These are phyloP conservation scores for Chloroceryle inda DNA, from an alignment of 2,797 vertebrate genomes.

Conservation along the genomic window DNA sequence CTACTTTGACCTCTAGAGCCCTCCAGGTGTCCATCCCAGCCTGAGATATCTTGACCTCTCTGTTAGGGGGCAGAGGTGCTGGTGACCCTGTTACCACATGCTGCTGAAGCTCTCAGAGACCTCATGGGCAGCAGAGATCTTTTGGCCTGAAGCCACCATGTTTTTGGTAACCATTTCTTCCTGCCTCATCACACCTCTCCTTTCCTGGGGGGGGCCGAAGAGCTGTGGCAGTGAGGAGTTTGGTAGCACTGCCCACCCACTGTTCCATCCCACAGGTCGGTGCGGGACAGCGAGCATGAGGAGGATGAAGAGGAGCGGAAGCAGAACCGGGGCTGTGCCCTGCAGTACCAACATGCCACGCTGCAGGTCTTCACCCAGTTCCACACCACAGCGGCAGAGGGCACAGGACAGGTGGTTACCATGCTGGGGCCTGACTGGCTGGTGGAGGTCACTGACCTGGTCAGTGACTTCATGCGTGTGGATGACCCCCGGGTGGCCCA, in stretches of 20 bases:
- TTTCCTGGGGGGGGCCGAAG: neutral
- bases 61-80: neutral
- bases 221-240: fast-evolving
- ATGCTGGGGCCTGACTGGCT: conserved; percentile 98
- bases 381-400: conserved; percentile 94
- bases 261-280: conserved; percentile 55
- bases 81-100: fast-evolving
- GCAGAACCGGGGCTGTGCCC: conserved; percentile 91
- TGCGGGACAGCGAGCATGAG: conserved; percentile 92
- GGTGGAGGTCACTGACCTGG: conserved; percentile 96
- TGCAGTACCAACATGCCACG: conserved; percentile 94
- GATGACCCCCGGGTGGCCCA: conserved; percentile 91
- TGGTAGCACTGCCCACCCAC: neutral
- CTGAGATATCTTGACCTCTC: neutral
- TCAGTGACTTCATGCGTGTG: conserved; percentile 94
- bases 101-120: neutral
- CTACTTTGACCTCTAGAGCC: neutral
- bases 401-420: conserved; percentile 93
- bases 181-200: neutral
- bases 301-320: conserved; percentile 90
- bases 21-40: neutral
- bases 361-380: conserved; percentile 97
- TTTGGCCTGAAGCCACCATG: neutral
- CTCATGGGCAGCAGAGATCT: neutral
- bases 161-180: neutral